Base-by-base conservation (phyloP, 2,797 vertebrate genomes). In the Alouatta caraya region DNA sequence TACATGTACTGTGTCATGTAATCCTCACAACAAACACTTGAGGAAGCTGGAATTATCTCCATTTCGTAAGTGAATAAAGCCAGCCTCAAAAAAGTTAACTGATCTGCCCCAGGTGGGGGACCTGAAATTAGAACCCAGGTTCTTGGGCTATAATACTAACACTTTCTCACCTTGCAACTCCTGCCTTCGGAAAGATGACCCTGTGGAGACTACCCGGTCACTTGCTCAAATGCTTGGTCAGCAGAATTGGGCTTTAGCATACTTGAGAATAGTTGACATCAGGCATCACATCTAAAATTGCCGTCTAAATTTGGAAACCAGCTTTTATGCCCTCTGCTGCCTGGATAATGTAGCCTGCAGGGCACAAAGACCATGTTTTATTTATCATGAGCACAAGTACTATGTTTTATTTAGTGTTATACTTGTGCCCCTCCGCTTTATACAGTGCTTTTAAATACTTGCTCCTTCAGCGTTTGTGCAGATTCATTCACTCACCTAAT, bases 231-330 rank as follows among this genome's bases (percentile, higher is more conserved):
- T 95, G 80, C 59, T 83, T 30, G 7, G 46, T 95, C 88, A 93
- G 96, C 83, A 89, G 46, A 96, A 97, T 0, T 87, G 42, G 79
- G 75, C 84, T 94, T 96, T 8, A 59, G 79, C 67, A 92, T 8
- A 75, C 86, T 83, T 39, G n/a, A 93, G 61, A 93, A 94, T 57
- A 94, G 92, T 37, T 89, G 79, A 96, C 61, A 88, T 59, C 57
- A 57, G 76, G 90, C n/a, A 93, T 72, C 87, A 94, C 90, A 88
- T 92, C 93, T 95, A 95, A 93, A 93, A 95, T 92, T 95, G 80
- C 67, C 92, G 1, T 97, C 89, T 96, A 95, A 97, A 92, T 93
- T 83, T 96, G 84, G 93, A 93, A 96, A 83, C 80, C 90, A 94
- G 87, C 55, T 96, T 93, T 93, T 94, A 90, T 75, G 55, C 64